Percentiles rank a stretch among this genome's conserved stretches.
Conservation (phyloP, 2,113 vertebrate genomes). For the Microtus ochrogaster region DNA sequence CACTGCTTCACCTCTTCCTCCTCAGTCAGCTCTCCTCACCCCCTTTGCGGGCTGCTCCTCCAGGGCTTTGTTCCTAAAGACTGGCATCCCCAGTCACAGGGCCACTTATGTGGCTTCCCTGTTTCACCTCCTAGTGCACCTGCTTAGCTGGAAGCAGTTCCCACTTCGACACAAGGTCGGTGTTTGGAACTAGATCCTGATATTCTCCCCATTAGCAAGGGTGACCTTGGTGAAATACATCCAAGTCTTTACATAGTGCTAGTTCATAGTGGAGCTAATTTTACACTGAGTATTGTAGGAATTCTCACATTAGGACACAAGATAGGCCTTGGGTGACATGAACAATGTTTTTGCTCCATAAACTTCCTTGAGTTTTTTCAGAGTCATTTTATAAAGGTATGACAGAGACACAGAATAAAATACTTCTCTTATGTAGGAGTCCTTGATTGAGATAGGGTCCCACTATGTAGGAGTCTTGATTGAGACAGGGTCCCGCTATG, state of each 20-base stretch:
- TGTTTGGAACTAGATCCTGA: background rate
- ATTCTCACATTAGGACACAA: background rate
- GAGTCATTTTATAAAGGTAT: background rate
- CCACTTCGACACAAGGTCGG: fast-evolving
- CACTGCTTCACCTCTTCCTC: background rate
- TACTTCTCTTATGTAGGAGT: background rate
- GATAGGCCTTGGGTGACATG: background rate
- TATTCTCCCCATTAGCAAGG: background rate
- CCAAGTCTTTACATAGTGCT: background rate
- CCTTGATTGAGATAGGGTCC: no score
- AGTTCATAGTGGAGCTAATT: background rate
- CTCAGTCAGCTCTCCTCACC: background rate
- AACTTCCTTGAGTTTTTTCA: background rate
- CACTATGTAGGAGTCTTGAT: no score
- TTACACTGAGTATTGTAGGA: background rate
- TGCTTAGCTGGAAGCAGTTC: background rate
- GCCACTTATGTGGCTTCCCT: background rate
- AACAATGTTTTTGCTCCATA: background rate
- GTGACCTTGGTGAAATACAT: background rate
- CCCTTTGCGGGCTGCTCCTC: background rate
- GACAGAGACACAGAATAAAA: background rate
- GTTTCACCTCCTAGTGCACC: background rate
- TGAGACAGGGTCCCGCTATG: no score
- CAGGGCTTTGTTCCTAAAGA: background rate
- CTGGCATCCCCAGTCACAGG: background rate